These are phyloP conservation scores for Schizotus pectinicornis DNA, from an alignment of 2,888 invertebrate genomes.

Conservation along the genomic window DNA sequence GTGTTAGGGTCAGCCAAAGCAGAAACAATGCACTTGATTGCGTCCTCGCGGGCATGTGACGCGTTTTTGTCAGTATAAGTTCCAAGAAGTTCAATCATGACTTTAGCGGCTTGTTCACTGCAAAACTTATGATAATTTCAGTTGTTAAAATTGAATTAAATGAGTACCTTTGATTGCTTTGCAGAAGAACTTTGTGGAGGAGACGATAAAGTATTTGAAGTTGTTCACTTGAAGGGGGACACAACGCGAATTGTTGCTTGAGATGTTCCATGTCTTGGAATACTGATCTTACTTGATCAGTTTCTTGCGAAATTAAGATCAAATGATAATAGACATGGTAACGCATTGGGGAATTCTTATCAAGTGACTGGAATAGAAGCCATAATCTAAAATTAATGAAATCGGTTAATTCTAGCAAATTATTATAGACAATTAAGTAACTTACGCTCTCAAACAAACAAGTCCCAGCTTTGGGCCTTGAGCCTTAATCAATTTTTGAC, in stretches of 20 bases:
- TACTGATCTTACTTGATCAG: slow-evolving; percentile 84
- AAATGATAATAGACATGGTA: slow-evolving; percentile 94
- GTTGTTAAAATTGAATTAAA: slow-evolving; percentile 2
- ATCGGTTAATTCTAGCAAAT: too few relatives aligned
- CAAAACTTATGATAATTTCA: slow-evolving; percentile 32
- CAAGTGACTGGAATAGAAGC: slow-evolving; percentile 91
- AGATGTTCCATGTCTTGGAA: slow-evolving; percentile 85
- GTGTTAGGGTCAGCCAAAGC: slow-evolving; percentile 95
- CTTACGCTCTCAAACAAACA: slow-evolving; percentile 86
- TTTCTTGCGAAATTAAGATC: slow-evolving; percentile 86
- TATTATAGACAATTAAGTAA: slow-evolving; percentile 37
- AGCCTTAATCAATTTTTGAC: slow-evolving; percentile 89
- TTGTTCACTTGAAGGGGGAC: slow-evolving; percentile 85
- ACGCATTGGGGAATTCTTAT: slow-evolving; percentile 80
- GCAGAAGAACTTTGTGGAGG: slow-evolving; percentile 86
- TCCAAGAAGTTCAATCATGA: slow-evolving; percentile 95
- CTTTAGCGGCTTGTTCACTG: slow-evolving; percentile 91
- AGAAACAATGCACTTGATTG: slow-evolving; percentile 93
- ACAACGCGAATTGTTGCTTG: slow-evolving; percentile 78
- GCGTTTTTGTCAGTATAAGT: slow-evolving; percentile 98
- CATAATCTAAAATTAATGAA: slow-evolving; percentile 74
- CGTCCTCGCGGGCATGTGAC: slow-evolving; percentile 94
- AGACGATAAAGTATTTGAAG: slow-evolving; percentile 89
- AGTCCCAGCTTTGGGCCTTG: slow-evolving; percentile 80
- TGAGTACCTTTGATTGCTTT: slow-evolving; percentile 80